Evolutionary conservation across 2,797 vertebrate species (phyloP).

Genomic region (Naso thynnoides): DNA sequence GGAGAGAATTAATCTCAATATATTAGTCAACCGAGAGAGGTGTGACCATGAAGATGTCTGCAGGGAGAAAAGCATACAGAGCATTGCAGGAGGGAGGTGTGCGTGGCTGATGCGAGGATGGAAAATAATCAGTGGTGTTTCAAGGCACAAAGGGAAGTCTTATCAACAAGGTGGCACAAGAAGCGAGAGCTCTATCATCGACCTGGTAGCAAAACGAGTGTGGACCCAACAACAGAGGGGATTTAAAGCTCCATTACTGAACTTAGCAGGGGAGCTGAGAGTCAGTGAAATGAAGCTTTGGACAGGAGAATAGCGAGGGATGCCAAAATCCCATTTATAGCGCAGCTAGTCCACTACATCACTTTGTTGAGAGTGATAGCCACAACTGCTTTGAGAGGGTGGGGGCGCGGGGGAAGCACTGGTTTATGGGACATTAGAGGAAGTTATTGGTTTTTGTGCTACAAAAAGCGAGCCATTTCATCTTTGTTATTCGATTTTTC

Average conservation of each 20-base stretch:
- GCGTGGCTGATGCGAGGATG: conserved; percentile 16
- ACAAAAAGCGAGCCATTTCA: conserved; percentile 46
- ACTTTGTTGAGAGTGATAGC: conserved; percentile 57
- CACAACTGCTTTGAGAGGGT: conserved; percentile 42
- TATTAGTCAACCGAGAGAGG: conserved; percentile 58
- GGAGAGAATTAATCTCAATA: conserved; percentile 59
- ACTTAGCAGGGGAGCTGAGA: conserved; percentile 78
- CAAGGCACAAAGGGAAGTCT: conserved; percentile 74
- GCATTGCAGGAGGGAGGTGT: conserved; percentile 27
- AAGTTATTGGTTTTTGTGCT: conserved; percentile 53
- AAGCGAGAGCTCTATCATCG: conserved; percentile 66
- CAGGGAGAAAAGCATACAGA: conserved; percentile 48
- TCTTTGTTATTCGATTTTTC: conserved; percentile 54
- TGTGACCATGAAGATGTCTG: conserved; percentile 57
- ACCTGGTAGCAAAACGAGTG: conserved; percentile 63
- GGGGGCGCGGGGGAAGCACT: not conserved
- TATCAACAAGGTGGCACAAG: conserved; percentile 80
- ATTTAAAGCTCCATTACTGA: conserved; percentile 81
- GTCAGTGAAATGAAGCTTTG: conserved; percentile 68
- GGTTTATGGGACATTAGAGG: conserved; percentile 59
- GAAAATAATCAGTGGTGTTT: conserved; percentile 75
- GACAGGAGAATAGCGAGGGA: conserved; percentile 57
- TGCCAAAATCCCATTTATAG: conserved; percentile 64
- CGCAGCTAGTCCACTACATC: conserved; percentile 58
- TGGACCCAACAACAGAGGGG: conserved; percentile 69